These are phyloP conservation scores for Cacoxenus indagator DNA, from an alignment of 2,888 invertebrate species.

Conservation along the genomic window DNA sequence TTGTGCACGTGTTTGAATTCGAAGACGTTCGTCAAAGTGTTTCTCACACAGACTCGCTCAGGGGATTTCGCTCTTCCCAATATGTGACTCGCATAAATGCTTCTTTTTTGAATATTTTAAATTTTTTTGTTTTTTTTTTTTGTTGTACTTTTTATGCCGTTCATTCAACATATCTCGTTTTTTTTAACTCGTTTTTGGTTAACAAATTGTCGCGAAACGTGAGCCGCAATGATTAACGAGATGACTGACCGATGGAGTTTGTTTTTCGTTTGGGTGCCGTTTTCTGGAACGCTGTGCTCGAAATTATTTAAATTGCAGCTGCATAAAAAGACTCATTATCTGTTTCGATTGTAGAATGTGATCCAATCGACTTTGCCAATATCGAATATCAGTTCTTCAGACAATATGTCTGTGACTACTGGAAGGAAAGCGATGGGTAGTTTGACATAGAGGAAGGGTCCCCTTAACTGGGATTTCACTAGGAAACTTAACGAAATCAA, in stretches of 20 bases:
- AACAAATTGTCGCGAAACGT: conserved; percentile 19
- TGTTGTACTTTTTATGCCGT: not conserved
- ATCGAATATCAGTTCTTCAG: no score
- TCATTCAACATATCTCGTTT: not conserved
- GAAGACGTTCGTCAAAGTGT: no score
- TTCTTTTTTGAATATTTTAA: not conserved
- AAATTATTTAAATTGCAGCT: not conserved
- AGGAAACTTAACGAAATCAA: no score
- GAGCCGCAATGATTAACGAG: conserved; percentile 8
- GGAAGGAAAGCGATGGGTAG: no score
- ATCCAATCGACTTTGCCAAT: no score
- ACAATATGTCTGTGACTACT: no score
- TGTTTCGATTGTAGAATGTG: no score
- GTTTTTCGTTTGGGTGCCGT: not conserved
- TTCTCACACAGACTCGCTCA: not conserved
- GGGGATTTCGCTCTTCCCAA: not conserved
- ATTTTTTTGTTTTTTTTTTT: not conserved
- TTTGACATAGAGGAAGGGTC: no score
- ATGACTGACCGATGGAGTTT: conserved; percentile 1
- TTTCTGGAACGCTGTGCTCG: no score
- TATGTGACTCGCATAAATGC: conserved; percentile 18
- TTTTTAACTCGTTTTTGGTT: not conserved
- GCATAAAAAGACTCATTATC: not conserved
- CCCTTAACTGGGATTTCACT: no score
- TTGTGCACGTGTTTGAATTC: no score